Evolutionary conservation across 53 echinoderm and acorn worm genomes (phyloP).

Genomic region (Actinopyga echinites): DNA sequence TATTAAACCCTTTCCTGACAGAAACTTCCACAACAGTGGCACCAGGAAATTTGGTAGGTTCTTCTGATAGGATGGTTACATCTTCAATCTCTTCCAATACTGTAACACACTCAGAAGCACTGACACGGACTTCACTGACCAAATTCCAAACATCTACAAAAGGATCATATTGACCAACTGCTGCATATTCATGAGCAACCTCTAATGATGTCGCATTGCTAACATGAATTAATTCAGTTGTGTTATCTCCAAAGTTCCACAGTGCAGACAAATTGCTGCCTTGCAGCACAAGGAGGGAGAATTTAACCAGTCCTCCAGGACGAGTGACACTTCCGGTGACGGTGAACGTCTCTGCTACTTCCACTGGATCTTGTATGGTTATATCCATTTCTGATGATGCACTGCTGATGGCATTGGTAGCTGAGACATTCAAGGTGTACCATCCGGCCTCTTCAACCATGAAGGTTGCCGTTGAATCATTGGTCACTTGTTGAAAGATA

Average conservation of each 20-base stretch:
- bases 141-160: not conserved
- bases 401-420: slow-evolving; percentile 65
- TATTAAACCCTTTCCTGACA: slow-evolving; percentile 59
- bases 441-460: slow-evolving; percentile 42
- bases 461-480: not conserved
- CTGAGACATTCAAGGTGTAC: slow-evolving; percentile 72
- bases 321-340: not conserved
- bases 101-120: not conserved
- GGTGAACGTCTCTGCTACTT: not conserved
- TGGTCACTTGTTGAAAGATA: not conserved
- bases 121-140: not conserved
- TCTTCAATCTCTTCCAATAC: slow-evolving; percentile 55
- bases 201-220: not conserved
- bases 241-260: slow-evolving; percentile 36
- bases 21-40: slow-evolving; percentile 47
- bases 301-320: not conserved
- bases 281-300: not conserved
- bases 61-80: slow-evolving; percentile 46
- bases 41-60: slow-evolving; percentile 51
- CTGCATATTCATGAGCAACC: slow-evolving; percentile 5
- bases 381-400: slow-evolving; percentile 21
- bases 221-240: not conserved
- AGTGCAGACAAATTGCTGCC: slow-evolving; percentile 1
- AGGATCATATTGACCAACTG: not conserved
- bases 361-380: slow-evolving; percentile 57